A percentile compares a stretch with the other conserved stretches of the same genome.
Evolutionary conservation across 1,140 invertebrate species (phyloP).

Genomic region (Eumaeus atala): DNA sequence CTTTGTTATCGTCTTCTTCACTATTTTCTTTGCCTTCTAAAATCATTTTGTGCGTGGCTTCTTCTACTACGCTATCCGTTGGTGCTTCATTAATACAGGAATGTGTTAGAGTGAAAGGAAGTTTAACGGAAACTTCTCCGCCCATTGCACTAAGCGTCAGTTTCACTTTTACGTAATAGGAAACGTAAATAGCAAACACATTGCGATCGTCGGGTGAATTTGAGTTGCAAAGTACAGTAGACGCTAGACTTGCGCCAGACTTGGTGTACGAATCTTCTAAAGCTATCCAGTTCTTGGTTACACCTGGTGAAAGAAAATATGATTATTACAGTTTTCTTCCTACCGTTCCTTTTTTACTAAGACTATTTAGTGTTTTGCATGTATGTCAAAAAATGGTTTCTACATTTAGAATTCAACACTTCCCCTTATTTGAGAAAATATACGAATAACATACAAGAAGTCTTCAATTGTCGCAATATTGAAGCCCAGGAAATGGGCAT

Average conservation of each 20-base stretch:
- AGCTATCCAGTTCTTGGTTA: constrained; percentile 88
- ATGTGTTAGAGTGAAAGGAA: constrained; percentile 83
- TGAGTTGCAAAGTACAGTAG: constrained; percentile 77
- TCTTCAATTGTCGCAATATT: no score
- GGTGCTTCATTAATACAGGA: constrained; percentile 70
- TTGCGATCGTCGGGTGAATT: constrained; percentile 82
- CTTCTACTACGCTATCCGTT: constrained; percentile 60
- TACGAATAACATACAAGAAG: no score
- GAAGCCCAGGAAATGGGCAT: no score
- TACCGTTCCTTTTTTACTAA: no score
- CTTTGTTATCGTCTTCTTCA: constrained; percentile 50
- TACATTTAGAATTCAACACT: no score
- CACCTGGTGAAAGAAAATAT: constrained; percentile 46
- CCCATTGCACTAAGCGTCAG: constrained; percentile 85
- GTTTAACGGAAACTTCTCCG: constrained; percentile 84
- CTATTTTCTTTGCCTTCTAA: constrained; percentile 64
- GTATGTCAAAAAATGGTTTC: no score
- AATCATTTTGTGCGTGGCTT: constrained; percentile 64
- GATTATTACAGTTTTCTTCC: neutral
- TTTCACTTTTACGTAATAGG: constrained; percentile 92
- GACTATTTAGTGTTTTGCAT: no score
- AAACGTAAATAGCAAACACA: constrained; percentile 92
- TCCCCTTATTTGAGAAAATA: no score
- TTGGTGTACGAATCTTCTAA: constrained; percentile 85
- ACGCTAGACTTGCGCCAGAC: constrained; percentile 79